Conservation (phyloP, 2,888 invertebrate species). For the Callosobruchus maculatus region DNA sequence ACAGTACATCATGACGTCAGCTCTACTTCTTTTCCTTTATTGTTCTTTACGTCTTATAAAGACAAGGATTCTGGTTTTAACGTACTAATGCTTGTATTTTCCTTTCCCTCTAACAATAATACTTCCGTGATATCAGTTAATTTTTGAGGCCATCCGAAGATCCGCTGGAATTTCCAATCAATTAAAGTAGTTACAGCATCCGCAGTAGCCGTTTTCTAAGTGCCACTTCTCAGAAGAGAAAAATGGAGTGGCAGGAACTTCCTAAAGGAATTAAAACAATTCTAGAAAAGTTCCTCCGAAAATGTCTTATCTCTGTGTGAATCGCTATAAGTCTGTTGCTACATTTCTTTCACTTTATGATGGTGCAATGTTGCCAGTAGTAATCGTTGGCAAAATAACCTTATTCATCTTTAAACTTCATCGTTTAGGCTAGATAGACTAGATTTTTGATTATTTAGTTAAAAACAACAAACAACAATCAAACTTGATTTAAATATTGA, state of each 20-base stretch:
- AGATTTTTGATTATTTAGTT: too few species aligned
- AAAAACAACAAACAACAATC: too few species aligned
- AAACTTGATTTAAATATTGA: too few species aligned
- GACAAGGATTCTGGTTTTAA: background rate
- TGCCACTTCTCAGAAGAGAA: background rate
- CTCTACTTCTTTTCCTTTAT: background rate
- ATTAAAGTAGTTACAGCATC: background rate
- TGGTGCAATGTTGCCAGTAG: background rate
- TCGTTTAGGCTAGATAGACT: too few species aligned
- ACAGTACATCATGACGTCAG: too few species aligned
- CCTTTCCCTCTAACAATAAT: background rate
- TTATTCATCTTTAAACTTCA: too few species aligned
- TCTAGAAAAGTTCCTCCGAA: background rate
- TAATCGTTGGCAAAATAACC: too few species aligned
- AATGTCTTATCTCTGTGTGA: background rate
- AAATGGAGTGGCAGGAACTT: background rate
- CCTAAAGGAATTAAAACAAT: background rate
- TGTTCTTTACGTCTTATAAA: background rate
- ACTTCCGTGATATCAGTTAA: background rate
- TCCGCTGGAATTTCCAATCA: background rate
- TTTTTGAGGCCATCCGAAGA: background rate
- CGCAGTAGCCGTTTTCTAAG: background rate
- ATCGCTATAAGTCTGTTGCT: background rate
- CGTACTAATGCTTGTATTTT: background rate
- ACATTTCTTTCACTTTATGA: background rate